Base-by-base conservation (phyloP, 2,797 vertebrate genomes). In the Megaceryle alcyon region DNA sequence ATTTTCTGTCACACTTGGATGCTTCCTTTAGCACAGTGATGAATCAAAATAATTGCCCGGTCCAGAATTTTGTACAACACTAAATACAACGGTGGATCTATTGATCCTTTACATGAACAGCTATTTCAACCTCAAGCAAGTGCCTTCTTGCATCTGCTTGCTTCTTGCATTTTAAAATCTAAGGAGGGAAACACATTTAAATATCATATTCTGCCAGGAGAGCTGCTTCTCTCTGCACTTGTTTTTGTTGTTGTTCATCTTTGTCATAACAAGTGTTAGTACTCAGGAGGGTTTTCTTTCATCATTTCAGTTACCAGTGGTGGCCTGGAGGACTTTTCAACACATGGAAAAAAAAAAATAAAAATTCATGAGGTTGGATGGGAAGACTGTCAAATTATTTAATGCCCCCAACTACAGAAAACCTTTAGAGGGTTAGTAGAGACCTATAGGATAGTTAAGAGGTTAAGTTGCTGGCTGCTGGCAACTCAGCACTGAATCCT, bases 1-100 rank as follows among this genome's bases (percentile, higher is more conserved):
- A 84, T 64, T 91, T 83, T 78, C 85, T 91, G 90, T 90, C 80
- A 79, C 80, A 53, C 73, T 94, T 84, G 66, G 82, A 84, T 94
- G 79, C 80, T 83, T 90, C 73, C 25, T 65, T 94, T 83, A 81
- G 35, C 63, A 73, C 51, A 7, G 26, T 31, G 69, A 93, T 96
- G 65, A 91, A 96, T 96, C 76, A 81, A 91, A 93, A 83, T 92
- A 94, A 96, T 91, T 94, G 80, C 87, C 77, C 73, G 82, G 80
- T 53, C 87, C 89, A 84, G 43, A 61, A 79, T 80, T 96, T 89
- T 68, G 71, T 18, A 31, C 2, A 10, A 85, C 75, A 56, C 53
- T 80, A 92, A 94, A 85, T 57, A 46, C 90, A 71, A 64, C 12
- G 25, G 81, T 89, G 56, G 43, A 64, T 90, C 66, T 84, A 86